phyloP scores from a whole-genome alignment of 2,113 vertebrate genomes.

The Cyprinodon tularosa region DNA sequence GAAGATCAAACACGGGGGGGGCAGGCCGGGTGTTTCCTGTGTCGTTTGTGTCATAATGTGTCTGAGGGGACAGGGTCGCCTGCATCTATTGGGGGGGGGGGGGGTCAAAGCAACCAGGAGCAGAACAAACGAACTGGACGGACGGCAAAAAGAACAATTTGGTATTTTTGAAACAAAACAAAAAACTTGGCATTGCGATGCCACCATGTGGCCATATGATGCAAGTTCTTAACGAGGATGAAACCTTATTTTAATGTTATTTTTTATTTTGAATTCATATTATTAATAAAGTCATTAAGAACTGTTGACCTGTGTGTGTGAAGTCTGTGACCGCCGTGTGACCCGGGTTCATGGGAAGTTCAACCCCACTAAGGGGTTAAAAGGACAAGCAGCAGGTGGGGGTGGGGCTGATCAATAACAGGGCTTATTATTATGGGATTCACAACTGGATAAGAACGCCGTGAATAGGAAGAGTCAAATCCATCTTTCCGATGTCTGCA shows the following conservation, averaged over 20 bases:
- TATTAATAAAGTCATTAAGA: constrained; percentile 85
- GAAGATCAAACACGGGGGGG: constrained; percentile 29
- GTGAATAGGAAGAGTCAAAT: background rate
- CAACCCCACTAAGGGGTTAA: constrained; percentile 48
- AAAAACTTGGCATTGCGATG: constrained; percentile 78
- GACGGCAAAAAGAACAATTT: constrained; percentile 72
- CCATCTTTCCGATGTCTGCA: no score
- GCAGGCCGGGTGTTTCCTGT: constrained; percentile 67
- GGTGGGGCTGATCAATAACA: constrained; percentile 48
- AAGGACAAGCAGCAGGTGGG: constrained; percentile 57
- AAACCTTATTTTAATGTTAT: constrained; percentile 81
- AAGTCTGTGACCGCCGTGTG: constrained; percentile 49
- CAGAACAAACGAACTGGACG: constrained; percentile 72
- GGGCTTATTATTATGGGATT: background rate
- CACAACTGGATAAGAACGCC: background rate
- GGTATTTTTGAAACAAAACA: constrained; percentile 73
- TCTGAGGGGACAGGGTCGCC: constrained; percentile 68
- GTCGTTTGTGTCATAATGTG: constrained; percentile 74
- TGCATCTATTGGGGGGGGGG: constrained; percentile 66
- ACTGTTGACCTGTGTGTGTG: constrained; percentile 66
- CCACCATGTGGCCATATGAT: constrained; percentile 84
- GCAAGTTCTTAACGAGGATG: constrained; percentile 79
- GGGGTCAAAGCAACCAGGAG: constrained; percentile 36
- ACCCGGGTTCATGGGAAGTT: constrained; percentile 45
- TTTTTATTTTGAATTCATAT: constrained; percentile 83